Conservation (phyloP, 1,140 invertebrate species). For the Triops cancriformis region DNA sequence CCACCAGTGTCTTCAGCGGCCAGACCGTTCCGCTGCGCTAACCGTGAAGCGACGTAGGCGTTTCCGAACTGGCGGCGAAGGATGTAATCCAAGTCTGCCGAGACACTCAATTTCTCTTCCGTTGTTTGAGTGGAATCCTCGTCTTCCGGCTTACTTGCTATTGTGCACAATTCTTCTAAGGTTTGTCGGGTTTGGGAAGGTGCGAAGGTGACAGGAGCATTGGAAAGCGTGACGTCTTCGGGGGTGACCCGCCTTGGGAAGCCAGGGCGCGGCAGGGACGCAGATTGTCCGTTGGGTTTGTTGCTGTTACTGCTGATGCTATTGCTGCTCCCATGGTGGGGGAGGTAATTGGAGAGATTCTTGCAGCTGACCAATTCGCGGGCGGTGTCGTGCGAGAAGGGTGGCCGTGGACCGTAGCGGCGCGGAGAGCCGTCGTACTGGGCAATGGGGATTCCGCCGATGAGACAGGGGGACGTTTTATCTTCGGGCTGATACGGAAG, state of each 20-base stretch:
- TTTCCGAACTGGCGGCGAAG: not conserved
- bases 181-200: constrained; percentile 23
- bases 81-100: not conserved
- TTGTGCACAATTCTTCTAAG: not conserved
- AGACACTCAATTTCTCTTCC: not conserved
- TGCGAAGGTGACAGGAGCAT: constrained; percentile 19
- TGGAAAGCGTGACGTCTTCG: not conserved
- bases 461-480: constrained; percentile 54
- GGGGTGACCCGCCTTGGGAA: constrained; percentile 32
- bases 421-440: constrained; percentile 85
- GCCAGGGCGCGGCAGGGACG: constrained; percentile 31
- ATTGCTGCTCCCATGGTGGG: constrained; percentile 2
- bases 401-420: constrained; percentile 61
- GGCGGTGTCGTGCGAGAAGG: constrained; percentile 23
- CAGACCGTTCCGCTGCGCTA: not conserved
- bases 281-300: constrained; percentile 31
- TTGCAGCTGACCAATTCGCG: not conserved
- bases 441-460: constrained; percentile 77
- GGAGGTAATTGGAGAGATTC: not conserved
- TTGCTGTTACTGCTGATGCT: not conserved
- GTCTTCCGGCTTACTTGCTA: not conserved
- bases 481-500: constrained; percentile 27
- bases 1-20: not conserved
- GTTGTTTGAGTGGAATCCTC: not conserved
- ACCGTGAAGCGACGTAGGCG: constrained; percentile 17